phyloP scores from a whole-genome alignment of 2,888 invertebrate species.

The Drosophila birchii region DNA sequence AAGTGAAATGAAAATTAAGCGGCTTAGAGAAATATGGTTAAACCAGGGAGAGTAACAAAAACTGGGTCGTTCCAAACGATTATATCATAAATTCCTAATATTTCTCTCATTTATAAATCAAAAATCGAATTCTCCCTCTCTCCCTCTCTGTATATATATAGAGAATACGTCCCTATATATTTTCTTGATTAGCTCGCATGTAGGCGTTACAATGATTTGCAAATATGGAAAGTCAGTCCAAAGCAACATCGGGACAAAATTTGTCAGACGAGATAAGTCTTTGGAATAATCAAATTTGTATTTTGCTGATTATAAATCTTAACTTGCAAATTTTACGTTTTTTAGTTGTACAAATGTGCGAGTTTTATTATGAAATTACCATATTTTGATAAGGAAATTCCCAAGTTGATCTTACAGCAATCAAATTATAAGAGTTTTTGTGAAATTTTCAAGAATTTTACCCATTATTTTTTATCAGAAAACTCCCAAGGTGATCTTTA shows the following conservation, averaged over 20 bases:
- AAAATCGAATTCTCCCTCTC: neutral
- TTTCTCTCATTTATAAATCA: neutral
- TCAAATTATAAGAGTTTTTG: neutral
- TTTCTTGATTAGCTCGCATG: slow-evolving; percentile 18
- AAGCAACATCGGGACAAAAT: slow-evolving; percentile 17
- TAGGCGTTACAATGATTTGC: slow-evolving; percentile 66
- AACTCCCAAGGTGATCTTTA: neutral
- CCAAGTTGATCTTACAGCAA: neutral
- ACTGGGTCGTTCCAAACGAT: neutral
- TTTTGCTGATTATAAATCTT: slow-evolving; percentile 10
- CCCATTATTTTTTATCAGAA: neutral
- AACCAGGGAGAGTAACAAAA: neutral
- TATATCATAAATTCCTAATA: slow-evolving; percentile 7
- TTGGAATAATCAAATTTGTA: slow-evolving; percentile 10
- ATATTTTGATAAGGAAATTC: slow-evolving; percentile 19
- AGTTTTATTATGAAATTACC: slow-evolving; percentile 10
- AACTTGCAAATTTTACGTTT: neutral
- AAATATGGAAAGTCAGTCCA: slow-evolving; percentile 41
- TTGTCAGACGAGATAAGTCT: slow-evolving; percentile 5
- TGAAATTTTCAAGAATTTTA: neutral
- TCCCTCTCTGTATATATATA: neutral
- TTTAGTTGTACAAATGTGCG: neutral
- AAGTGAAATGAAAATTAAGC: slow-evolving; percentile 21
- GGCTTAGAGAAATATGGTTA: neutral
- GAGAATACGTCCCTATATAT: neutral